Evolutionary conservation across 2,113 vertebrate genomes (phyloP), one percentile per base, ranked within the genome.

Genomic region (Alaudala cheleensis): DNA sequence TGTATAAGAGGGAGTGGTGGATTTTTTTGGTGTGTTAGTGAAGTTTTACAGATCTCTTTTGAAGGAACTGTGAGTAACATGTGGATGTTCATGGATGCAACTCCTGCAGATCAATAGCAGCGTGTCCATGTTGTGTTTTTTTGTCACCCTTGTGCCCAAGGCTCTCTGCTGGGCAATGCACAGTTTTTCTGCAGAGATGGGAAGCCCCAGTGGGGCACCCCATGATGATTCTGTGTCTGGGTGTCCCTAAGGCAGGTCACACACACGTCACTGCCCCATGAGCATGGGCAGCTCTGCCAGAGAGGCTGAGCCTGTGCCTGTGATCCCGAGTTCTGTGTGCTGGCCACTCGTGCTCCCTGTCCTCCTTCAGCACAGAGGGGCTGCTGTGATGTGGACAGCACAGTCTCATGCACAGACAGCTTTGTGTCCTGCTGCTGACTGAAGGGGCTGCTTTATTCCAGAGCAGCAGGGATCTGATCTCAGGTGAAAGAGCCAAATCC

Each of bases 231-330:
- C 28, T 31, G 31, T 0, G 40, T 54, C 56, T 79, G 54, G 49
- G 0, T 50, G 57, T 85, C 86, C 62, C 50, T 23, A 14, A n/a
- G 70, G 94, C 84, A 80, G 57, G 73, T 91, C 37, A 11, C 42
- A 31, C 33, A 1, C 1, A 9, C 42, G 66, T 39, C 2, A 13
- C 29, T 65, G 73, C 40, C 53, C 65, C 57, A 2, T 34, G 13
- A 47, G 26, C 74, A 5, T 3, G n/a, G 57, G 58, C 67, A 88
- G 20, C 72, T 49, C 22, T 40, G 45, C 85, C 71, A 78, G 3
- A 4, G 26, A 14, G 14, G 18, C n/a, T 0, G 1, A 50, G 18
- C 1, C 0, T 0, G 1, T 39, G 26, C 56, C 79, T 31, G 76
- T 21, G 53, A 7, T 54, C 37, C 34, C 0, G 0, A 17, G 18